Percentiles rank a stretch among this genome's conserved stretches.
Evolutionary conservation across 92 coral and sea anemone genomes (phyloP).

Genomic region (Epizoanthus rinbou): DNA sequence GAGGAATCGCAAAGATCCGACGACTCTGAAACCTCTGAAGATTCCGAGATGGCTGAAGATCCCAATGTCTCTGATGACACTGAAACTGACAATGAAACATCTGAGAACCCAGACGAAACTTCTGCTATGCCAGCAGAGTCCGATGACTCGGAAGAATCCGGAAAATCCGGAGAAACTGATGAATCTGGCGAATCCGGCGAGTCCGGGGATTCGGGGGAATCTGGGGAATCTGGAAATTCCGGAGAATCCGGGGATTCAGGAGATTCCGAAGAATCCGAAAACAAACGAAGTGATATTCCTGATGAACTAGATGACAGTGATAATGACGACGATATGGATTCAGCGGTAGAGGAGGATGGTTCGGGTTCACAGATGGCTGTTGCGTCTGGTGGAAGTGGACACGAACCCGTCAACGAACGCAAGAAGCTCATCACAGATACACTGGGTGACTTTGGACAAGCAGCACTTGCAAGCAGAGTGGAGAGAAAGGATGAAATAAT

Average conservation of each 20-base stretch:
- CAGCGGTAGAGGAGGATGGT: constrained; percentile 6
- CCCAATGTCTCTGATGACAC: not conserved
- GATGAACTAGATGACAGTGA: not conserved
- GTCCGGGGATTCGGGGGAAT: not conserved
- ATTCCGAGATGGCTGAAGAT: not conserved
- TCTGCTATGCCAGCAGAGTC: constrained; percentile 22
- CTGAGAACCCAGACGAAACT: constrained; percentile 4
- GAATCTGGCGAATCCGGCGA: constrained; percentile 50
- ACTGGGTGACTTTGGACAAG: constrained; percentile 72
- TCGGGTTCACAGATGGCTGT: constrained; percentile 1
- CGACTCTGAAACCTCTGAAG: not conserved
- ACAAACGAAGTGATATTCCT: constrained; percentile 27
- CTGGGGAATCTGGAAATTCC: not conserved
- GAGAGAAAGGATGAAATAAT: constrained; percentile 82
- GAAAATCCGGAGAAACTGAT: constrained; percentile 28
- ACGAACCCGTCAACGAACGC: constrained; percentile 29
- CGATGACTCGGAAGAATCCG: not conserved
- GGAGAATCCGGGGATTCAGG: not conserved
- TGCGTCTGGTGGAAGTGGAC: constrained; percentile 8
- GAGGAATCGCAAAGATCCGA: constrained; percentile 16
- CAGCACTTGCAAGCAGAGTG: constrained; percentile 64
- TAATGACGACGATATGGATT: not conserved
- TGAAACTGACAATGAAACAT: not conserved
- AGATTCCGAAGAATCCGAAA: not conserved
- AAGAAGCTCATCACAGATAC: constrained; percentile 69